These are phyloP conservation scores for Tipula vernalis DNA, from an alignment of 2,888 invertebrate genomes.

Conservation along the genomic window DNA sequence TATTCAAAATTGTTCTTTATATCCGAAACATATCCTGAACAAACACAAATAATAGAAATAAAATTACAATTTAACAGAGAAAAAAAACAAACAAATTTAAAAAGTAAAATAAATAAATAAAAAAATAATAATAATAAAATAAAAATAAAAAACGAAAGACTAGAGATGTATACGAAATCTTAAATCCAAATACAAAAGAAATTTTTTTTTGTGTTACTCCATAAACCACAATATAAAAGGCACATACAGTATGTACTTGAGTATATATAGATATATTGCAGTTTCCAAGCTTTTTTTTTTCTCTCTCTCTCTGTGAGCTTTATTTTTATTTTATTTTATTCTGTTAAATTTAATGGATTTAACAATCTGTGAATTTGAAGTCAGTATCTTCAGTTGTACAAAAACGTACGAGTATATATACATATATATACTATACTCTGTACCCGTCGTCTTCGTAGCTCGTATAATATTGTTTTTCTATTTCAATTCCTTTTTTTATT, in stretches of 20 bases:
- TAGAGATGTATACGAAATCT: background rate
- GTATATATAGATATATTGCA: background rate
- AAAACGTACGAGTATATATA: too few species aligned
- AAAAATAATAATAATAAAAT: background rate
- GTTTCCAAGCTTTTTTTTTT: background rate
- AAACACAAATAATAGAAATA: constrained; percentile 4
- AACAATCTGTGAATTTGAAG: constrained; percentile 4
- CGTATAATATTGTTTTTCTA: background rate
- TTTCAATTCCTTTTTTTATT: background rate
- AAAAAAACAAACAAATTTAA: background rate
- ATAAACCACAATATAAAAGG: background rate
- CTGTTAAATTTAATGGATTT: background rate
- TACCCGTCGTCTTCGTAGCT: background rate
- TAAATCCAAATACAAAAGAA: background rate
- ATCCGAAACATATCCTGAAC: background rate
- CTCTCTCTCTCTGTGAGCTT: background rate
- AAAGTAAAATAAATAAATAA: background rate
- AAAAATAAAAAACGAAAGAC: background rate
- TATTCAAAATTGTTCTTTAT: background rate
- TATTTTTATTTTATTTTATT: background rate
- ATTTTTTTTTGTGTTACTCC: background rate
- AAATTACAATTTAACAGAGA: background rate
- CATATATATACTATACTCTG: background rate
- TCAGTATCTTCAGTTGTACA: background rate
- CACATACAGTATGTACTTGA: background rate